Evolutionary conservation across 1,140 invertebrate species (phyloP).

Genomic region (Drosophila navojoa): DNA sequence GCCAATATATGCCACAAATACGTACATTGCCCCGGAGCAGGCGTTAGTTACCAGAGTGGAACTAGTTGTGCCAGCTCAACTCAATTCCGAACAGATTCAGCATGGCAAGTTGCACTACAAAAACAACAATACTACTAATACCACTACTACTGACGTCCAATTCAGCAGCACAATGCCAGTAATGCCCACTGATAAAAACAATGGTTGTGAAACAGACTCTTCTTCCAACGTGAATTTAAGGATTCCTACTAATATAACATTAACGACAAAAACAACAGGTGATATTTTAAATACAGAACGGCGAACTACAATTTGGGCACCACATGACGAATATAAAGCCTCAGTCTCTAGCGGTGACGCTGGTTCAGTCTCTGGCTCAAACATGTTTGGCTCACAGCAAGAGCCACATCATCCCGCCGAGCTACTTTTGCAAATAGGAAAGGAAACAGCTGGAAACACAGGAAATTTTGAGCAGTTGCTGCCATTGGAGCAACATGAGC

Average conservation of each 20-base stretch:
- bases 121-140: too few species aligned
- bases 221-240: slow-evolving; percentile 62
- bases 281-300: slow-evolving; percentile 63
- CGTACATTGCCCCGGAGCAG: slow-evolving; percentile 65
- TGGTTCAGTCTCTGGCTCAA: background rate
- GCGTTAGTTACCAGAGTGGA: slow-evolving; percentile 70
- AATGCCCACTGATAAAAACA: slow-evolving; percentile 56
- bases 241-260: slow-evolving; percentile 68
- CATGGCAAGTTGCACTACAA: slow-evolving; percentile 10
- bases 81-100: background rate
- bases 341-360: background rate
- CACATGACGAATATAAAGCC: slow-evolving; percentile 52
- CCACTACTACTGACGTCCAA: slow-evolving; percentile 11
- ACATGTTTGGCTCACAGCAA: slow-evolving; percentile 39
- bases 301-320: slow-evolving; percentile 57
- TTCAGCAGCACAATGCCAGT: slow-evolving; percentile 29
- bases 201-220: slow-evolving; percentile 74
- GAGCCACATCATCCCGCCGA: slow-evolving; percentile 37
- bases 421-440: slow-evolving; percentile 62
- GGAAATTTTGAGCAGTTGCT: slow-evolving; percentile 39
- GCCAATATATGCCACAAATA: slow-evolving; percentile 18
- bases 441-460: slow-evolving; percentile 25
- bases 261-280: slow-evolving; percentile 63
- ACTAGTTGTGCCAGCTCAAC: slow-evolving; percentile 55
- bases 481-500: slow-evolving; percentile 36